Evolutionary conservation across 2,113 vertebrate species (phyloP).

Genomic region (Urocolius indicus): DNA sequence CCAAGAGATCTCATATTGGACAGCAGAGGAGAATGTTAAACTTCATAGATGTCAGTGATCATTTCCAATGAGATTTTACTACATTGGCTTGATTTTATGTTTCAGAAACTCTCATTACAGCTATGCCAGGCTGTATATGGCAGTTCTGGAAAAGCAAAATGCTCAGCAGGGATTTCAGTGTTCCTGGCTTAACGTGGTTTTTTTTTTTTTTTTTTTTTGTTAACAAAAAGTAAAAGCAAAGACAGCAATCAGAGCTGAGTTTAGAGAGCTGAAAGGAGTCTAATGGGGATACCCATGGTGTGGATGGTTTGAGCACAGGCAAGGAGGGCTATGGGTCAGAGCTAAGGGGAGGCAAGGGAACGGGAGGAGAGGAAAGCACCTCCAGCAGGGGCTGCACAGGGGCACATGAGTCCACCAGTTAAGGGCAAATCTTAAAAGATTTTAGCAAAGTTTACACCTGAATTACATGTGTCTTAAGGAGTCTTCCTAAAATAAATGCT

Average conservation of each 20-base stretch:
- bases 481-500: background rate
- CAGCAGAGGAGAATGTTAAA: slow-evolving; percentile 7
- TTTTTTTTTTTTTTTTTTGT: too few relatives aligned
- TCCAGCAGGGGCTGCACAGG: background rate
- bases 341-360: background rate
- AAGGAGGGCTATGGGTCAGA: background rate
- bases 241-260: background rate
- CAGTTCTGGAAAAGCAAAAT: slow-evolving; percentile 3
- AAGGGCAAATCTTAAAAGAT: background rate
- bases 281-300: accelerated
- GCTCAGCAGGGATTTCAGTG: slow-evolving; percentile 14
- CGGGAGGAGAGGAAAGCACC: background rate
- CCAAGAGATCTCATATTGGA: slow-evolving; percentile 9
- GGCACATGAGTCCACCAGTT: background rate
- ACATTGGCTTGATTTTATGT: slow-evolving; percentile 31
- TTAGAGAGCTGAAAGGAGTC: background rate
- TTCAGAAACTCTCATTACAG: slow-evolving; percentile 18
- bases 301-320: background rate
- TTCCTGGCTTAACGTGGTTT: slow-evolving; percentile 10
- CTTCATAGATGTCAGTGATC: slow-evolving; percentile 14
- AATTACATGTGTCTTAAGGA: background rate
- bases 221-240: slow-evolving; percentile 32
- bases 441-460: background rate
- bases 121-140: background rate
- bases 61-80: slow-evolving; percentile 31